Evolutionary conservation across 2,797 vertebrate genomes (phyloP).

Genomic region (Leucoraja ocellata): DNA sequence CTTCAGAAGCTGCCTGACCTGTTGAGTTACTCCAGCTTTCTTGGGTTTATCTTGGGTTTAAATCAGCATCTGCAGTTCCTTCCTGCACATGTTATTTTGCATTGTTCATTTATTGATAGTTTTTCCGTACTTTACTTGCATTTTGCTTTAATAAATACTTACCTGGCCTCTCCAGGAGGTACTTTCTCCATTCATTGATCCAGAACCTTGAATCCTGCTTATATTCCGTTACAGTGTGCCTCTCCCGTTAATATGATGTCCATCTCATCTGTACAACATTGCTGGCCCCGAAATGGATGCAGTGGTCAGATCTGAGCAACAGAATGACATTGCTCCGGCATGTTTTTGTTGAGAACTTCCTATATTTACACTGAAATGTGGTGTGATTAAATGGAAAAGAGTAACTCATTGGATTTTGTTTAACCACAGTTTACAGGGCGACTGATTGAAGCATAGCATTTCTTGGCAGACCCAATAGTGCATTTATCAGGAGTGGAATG

Average conservation of each 20-base stretch:
- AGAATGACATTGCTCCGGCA: not conserved
- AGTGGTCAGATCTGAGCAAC: not conserved
- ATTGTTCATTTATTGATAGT: too few relatives aligned
- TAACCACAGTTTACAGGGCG: conserved; percentile 22
- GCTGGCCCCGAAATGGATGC: not conserved
- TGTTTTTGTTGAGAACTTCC: conserved; percentile 9
- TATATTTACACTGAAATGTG: not conserved
- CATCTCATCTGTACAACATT: not conserved
- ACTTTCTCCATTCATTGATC: too few relatives aligned
- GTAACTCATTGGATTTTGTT: conserved; percentile 24
- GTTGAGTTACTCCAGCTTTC: too few relatives aligned
- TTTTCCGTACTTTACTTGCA: too few relatives aligned
- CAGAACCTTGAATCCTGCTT: too few relatives aligned
- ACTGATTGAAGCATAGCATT: conserved; percentile 35
- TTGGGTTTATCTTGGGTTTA: too few relatives aligned
- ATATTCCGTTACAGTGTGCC: not conserved
- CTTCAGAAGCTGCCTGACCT: too few relatives aligned
- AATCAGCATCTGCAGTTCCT: too few relatives aligned
- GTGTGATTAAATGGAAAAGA: not conserved
- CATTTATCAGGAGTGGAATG: conserved; percentile 25
- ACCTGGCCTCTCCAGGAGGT: too few relatives aligned
- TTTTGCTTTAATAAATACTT: too few relatives aligned
- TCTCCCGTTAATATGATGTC: not conserved
- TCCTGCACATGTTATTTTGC: too few relatives aligned
- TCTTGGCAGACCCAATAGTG: not conserved